A percentile compares a stretch with the other conserved stretches of the same genome.
These are phyloP conservation scores for Callopanchax toddi DNA, from an alignment of 2,113 vertebrate genomes.

Conservation along the genomic window DNA sequence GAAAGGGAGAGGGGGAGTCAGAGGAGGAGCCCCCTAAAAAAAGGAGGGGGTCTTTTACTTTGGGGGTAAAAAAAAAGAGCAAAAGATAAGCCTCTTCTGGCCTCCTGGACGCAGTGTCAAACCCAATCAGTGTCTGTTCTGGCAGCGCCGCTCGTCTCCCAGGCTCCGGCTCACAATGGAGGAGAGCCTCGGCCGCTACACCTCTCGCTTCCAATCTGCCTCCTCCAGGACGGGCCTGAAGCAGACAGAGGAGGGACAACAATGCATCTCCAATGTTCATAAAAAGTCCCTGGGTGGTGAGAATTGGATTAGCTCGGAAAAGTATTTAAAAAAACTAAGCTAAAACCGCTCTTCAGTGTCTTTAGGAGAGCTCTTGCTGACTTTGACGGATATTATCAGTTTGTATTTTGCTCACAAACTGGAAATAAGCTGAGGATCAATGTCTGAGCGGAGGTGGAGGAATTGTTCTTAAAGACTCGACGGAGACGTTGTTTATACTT, in stretches of 20 bases:
- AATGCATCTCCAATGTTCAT: slow-evolving; percentile 54
- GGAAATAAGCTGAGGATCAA: slow-evolving; percentile 34
- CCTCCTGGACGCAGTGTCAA: slow-evolving; percentile 95
- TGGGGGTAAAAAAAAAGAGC: slow-evolving; percentile 63
- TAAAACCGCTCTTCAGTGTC: slow-evolving; percentile 18
- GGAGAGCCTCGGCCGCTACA: slow-evolving; percentile 88
- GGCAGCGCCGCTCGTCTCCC: slow-evolving; percentile 69
- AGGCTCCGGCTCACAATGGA: slow-evolving; percentile 85
- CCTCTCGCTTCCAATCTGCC: slow-evolving; percentile 99
- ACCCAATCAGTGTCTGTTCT: slow-evolving; percentile 90
- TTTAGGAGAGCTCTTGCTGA: slow-evolving; percentile 47
- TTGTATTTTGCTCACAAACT: slow-evolving; percentile 28
- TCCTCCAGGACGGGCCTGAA: slow-evolving; percentile 78
- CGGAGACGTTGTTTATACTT: slow-evolving; percentile 51
- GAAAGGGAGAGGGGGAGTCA: slow-evolving; percentile 48
- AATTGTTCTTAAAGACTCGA: slow-evolving; percentile 57
- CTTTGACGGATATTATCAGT: slow-evolving; percentile 48
- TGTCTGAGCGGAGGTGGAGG: slow-evolving; percentile 35
- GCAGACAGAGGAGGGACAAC: slow-evolving; percentile 34
- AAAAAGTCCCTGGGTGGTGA: slow-evolving; percentile 32
- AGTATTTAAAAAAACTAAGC: slow-evolving; percentile 22
- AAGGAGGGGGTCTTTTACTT: slow-evolving; percentile 58
- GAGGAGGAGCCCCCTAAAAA: slow-evolving; percentile 58
- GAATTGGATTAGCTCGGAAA: slow-evolving; percentile 60
- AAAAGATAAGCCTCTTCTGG: slow-evolving; percentile 77